A percentile compares a stretch with the other conserved stretches of the same genome.
phyloP scores from a whole-genome alignment of 2,888 invertebrate genomes.

The Amblyjoppa fuscipennis region DNA sequence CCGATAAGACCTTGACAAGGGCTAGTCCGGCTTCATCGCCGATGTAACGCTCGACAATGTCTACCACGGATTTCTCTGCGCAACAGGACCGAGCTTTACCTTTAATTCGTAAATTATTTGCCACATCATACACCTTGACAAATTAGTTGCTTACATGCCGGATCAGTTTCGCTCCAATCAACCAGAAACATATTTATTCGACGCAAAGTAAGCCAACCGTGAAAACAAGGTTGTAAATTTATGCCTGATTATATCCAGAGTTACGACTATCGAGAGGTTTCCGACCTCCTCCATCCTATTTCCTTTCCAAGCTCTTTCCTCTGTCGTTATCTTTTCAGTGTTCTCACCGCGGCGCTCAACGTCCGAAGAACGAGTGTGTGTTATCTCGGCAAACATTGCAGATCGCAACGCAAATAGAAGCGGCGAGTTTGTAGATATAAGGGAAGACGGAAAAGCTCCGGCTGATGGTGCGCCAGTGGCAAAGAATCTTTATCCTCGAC shows the following conservation, averaged over 20 bases:
- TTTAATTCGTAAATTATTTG: neutral
- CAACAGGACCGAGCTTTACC: too few relatives aligned
- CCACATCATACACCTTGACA: neutral
- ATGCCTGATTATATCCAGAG: neutral
- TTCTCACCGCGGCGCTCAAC: conserved; percentile 4
- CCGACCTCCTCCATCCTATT: neutral
- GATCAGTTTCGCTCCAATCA: neutral
- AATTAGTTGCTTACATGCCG: neutral
- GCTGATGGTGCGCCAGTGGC: conserved; percentile 42
- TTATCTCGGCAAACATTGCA: conserved; percentile 63
- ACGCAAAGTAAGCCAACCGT: neutral
- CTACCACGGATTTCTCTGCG: neutral
- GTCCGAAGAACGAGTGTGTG: conserved; percentile 49
- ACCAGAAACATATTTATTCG: neutral
- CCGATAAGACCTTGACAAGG: too few relatives aligned
- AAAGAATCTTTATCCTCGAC: conserved; percentile 43
- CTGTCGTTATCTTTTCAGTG: conserved; percentile 51
- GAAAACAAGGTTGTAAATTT: neutral
- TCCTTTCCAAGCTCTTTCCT: neutral
- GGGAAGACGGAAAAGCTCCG: conserved; percentile 38
- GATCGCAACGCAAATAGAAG: conserved; percentile 57
- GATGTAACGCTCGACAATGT: neutral
- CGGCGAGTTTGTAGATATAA: conserved; percentile 1
- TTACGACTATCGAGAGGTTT: neutral
- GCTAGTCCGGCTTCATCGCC: too few relatives aligned